phyloP scores from a whole-genome alignment of 2,113 vertebrate genomes.

The Passer domesticus region DNA sequence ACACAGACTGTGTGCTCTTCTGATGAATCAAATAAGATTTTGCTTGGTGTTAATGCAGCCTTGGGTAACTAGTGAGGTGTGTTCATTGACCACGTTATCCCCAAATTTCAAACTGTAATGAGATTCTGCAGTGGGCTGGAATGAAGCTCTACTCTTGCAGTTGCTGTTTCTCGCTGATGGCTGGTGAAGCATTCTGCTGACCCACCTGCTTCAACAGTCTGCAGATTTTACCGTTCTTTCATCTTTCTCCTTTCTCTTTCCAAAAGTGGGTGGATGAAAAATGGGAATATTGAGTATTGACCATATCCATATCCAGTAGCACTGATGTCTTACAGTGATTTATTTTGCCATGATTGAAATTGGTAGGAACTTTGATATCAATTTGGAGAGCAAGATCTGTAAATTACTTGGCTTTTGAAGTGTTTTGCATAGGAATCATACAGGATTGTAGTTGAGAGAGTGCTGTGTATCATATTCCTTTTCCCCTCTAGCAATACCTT shows the following conservation, averaged over 20 bases:
- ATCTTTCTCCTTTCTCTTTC: not conserved
- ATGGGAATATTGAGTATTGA: not conserved
- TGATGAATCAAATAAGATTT: not conserved
- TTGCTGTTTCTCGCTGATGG: not conserved
- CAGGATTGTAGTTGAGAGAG: not conserved
- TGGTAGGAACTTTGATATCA: not conserved
- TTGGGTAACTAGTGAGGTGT: not conserved
- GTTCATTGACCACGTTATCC: not conserved
- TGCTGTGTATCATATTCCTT: not conserved
- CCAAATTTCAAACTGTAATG: not conserved
- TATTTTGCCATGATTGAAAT: not conserved
- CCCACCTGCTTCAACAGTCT: not conserved
- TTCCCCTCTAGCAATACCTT: slow-evolving; percentile 1
- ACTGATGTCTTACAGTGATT: not conserved
- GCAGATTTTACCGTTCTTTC: not conserved
- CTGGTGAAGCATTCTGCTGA: not conserved
- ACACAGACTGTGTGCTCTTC: not conserved
- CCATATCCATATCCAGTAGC: not conserved
- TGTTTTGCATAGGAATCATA: slow-evolving; percentile 24
- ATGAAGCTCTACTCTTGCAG: not conserved
- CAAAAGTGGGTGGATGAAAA: not conserved
- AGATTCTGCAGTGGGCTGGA: not conserved
- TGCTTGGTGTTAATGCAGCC: not conserved
- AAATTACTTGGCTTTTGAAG: slow-evolving; percentile 43
- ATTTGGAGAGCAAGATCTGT: not conserved